Conservation (phyloP, 2,888 invertebrate species). For the Mesoligia furuncula region DNA sequence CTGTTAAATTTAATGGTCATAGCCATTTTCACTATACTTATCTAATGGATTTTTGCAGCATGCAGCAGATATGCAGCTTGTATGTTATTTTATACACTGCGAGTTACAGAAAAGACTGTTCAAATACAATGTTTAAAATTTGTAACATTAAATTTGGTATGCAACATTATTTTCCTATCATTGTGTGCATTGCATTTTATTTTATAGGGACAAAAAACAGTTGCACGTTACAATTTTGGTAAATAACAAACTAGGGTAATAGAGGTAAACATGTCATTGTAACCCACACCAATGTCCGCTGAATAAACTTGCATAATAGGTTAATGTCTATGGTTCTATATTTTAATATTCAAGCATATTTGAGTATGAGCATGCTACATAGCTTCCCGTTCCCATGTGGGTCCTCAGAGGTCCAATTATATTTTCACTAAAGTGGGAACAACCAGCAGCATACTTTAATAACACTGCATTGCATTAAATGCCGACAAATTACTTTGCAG, state of each 20-base stretch:
- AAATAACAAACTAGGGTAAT: too few species aligned
- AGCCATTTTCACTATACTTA: not conserved
- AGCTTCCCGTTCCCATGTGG: too few species aligned
- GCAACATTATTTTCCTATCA: not conserved
- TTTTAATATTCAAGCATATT: not conserved
- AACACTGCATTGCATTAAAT: not conserved
- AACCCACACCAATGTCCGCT: too few species aligned
- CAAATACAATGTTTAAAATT: not conserved
- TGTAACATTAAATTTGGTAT: not conserved
- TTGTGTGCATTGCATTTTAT: not conserved
- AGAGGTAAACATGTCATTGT: too few species aligned
- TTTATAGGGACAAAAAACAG: too few species aligned
- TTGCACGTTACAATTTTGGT: too few species aligned
- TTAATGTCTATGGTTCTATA: not conserved
- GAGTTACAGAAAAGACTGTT: not conserved
- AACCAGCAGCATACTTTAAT: not conserved
- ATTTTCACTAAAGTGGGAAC: not conserved
- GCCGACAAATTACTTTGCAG: too few species aligned
- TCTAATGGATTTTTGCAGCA: not conserved
- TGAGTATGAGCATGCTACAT: too few species aligned
- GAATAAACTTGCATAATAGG: too few species aligned
- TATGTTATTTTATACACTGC: not conserved
- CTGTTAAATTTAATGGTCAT: not conserved
- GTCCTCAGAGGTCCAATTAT: not conserved
- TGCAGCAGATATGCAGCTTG: not conserved